Base-by-base conservation (phyloP, 1,140 invertebrate genomes). In the Drosophila parabipectinata region DNA sequence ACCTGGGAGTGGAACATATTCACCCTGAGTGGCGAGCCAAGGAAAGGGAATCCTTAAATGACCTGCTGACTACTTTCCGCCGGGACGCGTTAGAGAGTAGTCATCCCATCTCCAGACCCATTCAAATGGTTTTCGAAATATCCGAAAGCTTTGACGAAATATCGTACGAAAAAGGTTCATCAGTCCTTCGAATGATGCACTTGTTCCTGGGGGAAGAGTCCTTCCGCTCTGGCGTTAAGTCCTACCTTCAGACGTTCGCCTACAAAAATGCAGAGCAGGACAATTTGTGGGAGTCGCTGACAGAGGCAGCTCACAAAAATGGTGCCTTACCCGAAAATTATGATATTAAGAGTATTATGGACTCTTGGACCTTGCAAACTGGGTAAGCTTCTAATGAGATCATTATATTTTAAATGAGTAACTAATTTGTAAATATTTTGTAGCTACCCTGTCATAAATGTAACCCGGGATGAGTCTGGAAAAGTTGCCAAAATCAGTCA, bases 161-260 rank as follows among this genome's bases (percentile, higher is more conserved):
- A 71, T 97, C 97, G 0, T 98, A 98, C 91, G 93, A 93, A 45
- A 98, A 98, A 93, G 97, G 97, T 50, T 93, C 94, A 3, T 93
- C 93, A 8, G 93, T 98, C 8, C 95, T 98, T 41, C 93, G 97
- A 1, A 98, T 98, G 97, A 97, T 98, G 95, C 94, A 95, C 69
- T 93, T 95, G 80, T 97, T 98, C 92, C 92, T 98, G 1, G 96
- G 96, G 0, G 94, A 97, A 47, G 92, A 94, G 2, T 94, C 95
- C 1, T 97, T 95, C 80, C 93, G 93, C 10, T 84, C 92, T 8
- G 97, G 96, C 14, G 91, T 98, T 4, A 75, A 90, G 47, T 93
- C 93, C 39, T 96, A 96, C 90, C 90, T 96, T 2, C 90, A 93
- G 21, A 93, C 93, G 50, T 93, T 95, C 62, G 92, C 93, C 37